These are phyloP conservation scores for Amazona finschi DNA, from an alignment of 2,797 vertebrate genomes.

Conservation along the genomic window DNA sequence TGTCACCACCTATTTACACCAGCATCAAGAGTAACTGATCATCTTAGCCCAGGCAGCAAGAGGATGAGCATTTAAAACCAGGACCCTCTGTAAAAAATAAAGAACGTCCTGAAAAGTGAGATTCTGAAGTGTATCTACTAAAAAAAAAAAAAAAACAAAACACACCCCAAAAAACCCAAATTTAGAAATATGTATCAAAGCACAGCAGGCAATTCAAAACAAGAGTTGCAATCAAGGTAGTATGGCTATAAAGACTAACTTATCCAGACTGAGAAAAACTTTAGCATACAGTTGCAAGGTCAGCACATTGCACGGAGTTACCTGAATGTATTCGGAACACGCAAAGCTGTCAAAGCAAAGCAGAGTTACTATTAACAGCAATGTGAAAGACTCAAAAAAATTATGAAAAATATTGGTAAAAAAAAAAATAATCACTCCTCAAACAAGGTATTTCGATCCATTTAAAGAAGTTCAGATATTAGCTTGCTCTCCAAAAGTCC, in stretches of 20 bases:
- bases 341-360: not conserved
- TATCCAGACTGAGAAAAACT: not conserved
- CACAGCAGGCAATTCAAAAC: not conserved
- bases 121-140: not conserved
- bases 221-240: not conserved
- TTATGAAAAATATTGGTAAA: not conserved
- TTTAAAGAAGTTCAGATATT: not conserved
- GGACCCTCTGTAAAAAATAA: fast-evolving
- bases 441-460: not conserved
- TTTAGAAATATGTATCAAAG: not conserved
- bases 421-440: not conserved
- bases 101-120: fast-evolving
- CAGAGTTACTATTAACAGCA: not conserved
- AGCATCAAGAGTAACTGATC: not conserved
- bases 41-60: not conserved
- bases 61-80: not conserved
- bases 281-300: not conserved
- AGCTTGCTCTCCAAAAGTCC: not conserved
- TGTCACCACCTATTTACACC: not conserved
- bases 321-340: not conserved
- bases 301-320: not conserved
- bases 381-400: not conserved
- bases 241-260: not conserved
- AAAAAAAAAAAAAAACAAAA: not conserved
- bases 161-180: fast-evolving